Percentiles rank a stretch among this genome's conserved stretches.
Evolutionary conservation across 2,113 vertebrate genomes (phyloP).

Genomic region (Gymnorhina tibicen): DNA sequence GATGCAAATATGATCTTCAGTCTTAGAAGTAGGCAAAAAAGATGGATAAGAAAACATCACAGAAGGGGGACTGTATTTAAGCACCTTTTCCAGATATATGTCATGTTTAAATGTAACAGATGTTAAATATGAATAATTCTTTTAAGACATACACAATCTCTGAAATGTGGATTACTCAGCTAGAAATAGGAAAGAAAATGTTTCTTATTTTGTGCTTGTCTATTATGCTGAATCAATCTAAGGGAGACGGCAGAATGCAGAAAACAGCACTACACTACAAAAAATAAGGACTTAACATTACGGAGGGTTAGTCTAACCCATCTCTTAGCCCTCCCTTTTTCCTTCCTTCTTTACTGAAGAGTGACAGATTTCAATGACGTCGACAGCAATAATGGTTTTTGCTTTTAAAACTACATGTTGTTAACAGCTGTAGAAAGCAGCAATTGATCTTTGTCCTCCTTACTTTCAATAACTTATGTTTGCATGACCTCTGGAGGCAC

Average conservation of each 20-base stretch:
- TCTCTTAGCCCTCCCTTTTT: not conserved
- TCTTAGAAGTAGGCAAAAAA: not conserved
- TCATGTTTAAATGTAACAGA: not conserved
- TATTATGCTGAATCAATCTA: not conserved
- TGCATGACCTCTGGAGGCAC: not conserved
- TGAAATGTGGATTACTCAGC: not conserved
- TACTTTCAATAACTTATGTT: not conserved
- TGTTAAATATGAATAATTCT: not conserved
- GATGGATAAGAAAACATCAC: not conserved
- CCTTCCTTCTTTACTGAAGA: not conserved
- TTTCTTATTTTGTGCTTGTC: not conserved
- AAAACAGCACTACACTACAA: not conserved
- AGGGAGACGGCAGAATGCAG: not conserved
- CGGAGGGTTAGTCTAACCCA: fast-evolving
- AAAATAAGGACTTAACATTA: not conserved
- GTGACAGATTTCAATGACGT: not conserved
- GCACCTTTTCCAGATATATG: not conserved
- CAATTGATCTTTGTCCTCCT: not conserved
- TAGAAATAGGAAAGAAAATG: not conserved
- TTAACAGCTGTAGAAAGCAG: not conserved
- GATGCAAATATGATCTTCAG: not conserved
- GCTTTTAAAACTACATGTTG: not conserved
- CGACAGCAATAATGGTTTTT: not conserved
- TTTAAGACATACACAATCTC: not conserved
- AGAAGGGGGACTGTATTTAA: not conserved